Evolutionary conservation across 2,888 invertebrate genomes (phyloP), one percentile per base, ranked within the genome.

Genomic region (Melinopterus prodromus): DNA sequence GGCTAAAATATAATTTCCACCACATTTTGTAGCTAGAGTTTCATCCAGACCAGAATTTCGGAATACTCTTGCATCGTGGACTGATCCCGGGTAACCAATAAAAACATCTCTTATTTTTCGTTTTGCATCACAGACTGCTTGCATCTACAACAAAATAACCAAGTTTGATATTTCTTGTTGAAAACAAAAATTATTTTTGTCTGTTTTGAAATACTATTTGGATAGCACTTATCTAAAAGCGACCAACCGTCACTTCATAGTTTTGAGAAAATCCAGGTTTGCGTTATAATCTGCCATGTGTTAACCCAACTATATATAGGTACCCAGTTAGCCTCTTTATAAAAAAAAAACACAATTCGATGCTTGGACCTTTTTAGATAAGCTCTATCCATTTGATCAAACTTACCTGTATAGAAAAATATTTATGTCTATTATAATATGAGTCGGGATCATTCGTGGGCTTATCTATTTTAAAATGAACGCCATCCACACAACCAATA

Each of bases 41-140:
- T 71, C 26, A 71, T 71, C 15, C 26, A 71, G 71, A 26, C 16
- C 16, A 71, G 75, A 75, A 75, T 75, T 75, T 26, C 35, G 35
- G 35, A 75, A 75, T 7, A 75, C 75, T n/a, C 75, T 16, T 16
- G 75, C 75, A 16, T 75, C 75, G 75, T 75, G 75, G 35, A 75
- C 75, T 75, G 75, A 75, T 36, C 75, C 75, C 15, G 75, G 75
- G 75, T 75, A 75, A 75, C 75, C 75, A 75, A 75, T 35, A 75
- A 75, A 75, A 15, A 75, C 35, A 75, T 75, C 75, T 53, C 53
- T 53, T 53, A 53, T 53, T 53, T 53, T 53, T 53, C 53, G 53
- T 53, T 53, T 53, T 53, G 53, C 53, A 53, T 53, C 53, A 53
- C 53, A 53, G 53, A 53, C 53, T 53, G 53, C 53, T 53, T 53